Evolutionary conservation across 2,797 vertebrate species (phyloP), one percentile per base, ranked within the genome.

Genomic region (Carcharodon carcharias): DNA sequence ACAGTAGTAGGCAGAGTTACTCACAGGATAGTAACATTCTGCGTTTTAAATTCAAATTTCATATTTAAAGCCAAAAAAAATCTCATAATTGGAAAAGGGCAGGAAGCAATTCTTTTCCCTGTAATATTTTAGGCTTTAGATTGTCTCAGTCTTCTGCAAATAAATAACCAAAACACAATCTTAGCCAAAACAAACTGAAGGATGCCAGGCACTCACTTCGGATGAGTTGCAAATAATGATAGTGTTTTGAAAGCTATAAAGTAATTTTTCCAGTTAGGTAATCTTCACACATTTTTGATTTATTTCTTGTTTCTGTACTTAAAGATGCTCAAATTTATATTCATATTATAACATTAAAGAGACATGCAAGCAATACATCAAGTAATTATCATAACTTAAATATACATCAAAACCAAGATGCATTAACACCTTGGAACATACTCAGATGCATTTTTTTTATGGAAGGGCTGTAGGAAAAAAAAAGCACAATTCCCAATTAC

Each of bases 111-210:
- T 63, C 61, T 92, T 63, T 61, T 92, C 35, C 56, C 31, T 63
- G 56, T 92, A 58, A 92, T 92, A 92, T 63, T 92, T 92, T 92
- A 63, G 6, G 31, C 63, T 92, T 92, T 35, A n/a, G 58, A 61
- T 16, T 61, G 28, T 61, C 89, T 54, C n/a, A 92, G 89, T 21
- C 58, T 61, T n/a, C 35, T 18, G 31, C 89, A 92, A 92, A 92
- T 92, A 92, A 92, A 92, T 92, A 58, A 61, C n/a, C 31, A 92
- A 92, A 92, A 92, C 89, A 92, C 28, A 92, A 63, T 61, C 28
- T 61, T 58, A 61, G 58, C 56, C 56, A 92, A 92, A n/a, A 61
- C 9, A 92, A 92, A 92, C 58, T 61, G 58, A n/a, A 35, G 18
- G n/a, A 63, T 58, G 89, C 56, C 89, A 92, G 6, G 56, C 58